Conservation (phyloP, 2,888 invertebrate genomes). For the Meloe dianella region DNA sequence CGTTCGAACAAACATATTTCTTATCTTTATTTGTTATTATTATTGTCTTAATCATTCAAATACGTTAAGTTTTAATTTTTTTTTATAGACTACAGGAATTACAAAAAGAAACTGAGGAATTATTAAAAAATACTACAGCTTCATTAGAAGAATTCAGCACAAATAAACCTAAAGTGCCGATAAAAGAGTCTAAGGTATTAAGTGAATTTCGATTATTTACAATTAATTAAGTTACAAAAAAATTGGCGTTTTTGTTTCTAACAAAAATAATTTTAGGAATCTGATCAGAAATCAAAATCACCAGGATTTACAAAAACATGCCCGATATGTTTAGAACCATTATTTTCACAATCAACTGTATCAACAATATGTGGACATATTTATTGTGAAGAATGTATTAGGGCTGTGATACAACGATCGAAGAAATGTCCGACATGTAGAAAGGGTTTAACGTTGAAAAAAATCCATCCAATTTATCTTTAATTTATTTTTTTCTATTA, state of each 20-base stretch:
- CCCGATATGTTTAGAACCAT: slow-evolving; percentile 35
- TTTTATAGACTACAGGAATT: slow-evolving; percentile 19
- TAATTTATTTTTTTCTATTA: slow-evolving; percentile 19
- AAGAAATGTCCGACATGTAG: slow-evolving; percentile 38
- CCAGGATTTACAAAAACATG: slow-evolving; percentile 18
- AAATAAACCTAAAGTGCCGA: neutral
- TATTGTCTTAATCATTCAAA: slow-evolving; percentile 9
- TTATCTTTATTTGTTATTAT: neutral
- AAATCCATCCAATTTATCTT: slow-evolving; percentile 37
- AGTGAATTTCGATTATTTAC: slow-evolving; percentile 1
- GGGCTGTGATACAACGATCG: slow-evolving; percentile 20
- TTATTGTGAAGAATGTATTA: slow-evolving; percentile 35
- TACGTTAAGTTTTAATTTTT: slow-evolving; percentile 16
- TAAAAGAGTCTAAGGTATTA: neutral
- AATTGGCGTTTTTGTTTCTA: slow-evolving; percentile 14
- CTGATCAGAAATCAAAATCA: neutral
- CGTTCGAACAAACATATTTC: neutral
- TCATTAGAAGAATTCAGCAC: slow-evolving; percentile 13
- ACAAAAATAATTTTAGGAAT: neutral
- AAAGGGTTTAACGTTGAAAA: slow-evolving; percentile 30
- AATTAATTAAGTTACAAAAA: no score
- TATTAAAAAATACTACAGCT: slow-evolving; percentile 18
- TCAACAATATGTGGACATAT: slow-evolving; percentile 38
- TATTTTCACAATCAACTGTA: slow-evolving; percentile 23
- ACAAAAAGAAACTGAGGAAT: slow-evolving; percentile 25